phyloP scores from a whole-genome alignment of 1,140 invertebrate genomes.

The Wasmannia auropunctata region DNA sequence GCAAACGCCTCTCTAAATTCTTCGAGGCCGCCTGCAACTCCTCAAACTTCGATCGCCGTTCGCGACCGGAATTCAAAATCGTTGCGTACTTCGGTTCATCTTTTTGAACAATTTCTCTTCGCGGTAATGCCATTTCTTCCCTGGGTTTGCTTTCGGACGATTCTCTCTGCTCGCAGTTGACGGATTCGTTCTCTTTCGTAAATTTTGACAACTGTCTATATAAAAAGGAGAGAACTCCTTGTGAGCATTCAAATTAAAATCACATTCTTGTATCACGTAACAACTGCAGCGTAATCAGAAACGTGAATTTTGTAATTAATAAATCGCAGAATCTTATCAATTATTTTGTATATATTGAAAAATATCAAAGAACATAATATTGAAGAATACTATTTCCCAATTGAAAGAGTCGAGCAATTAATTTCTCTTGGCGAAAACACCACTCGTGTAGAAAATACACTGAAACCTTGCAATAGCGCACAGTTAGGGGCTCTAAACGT shows the following conservation, averaged over 20 bases:
- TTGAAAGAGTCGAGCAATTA: not conserved
- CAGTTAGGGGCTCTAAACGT: not conserved
- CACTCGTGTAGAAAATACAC: not conserved
- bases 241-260: not conserved
- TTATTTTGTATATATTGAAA: not conserved
- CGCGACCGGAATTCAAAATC: constrained; percentile 54
- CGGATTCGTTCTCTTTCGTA: constrained; percentile 29
- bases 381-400: not conserved
- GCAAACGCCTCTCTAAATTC: constrained; percentile 75
- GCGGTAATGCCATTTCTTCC: constrained; percentile 52
- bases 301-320: not conserved
- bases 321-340: not conserved
- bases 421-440: not conserved
- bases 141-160: constrained; percentile 45
- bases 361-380: not conserved
- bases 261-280: not conserved
- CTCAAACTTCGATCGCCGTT: constrained; percentile 76
- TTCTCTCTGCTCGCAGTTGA: constrained; percentile 35
- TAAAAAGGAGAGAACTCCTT: not conserved
- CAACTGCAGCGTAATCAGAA: not conserved
- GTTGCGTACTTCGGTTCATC: constrained; percentile 66
- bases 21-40: constrained; percentile 78
- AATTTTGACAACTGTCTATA: constrained; percentile 61
- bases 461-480: not conserved
- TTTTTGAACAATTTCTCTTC: constrained; percentile 54